A percentile compares a stretch with the other conserved stretches of the same genome.
Conservation (phyloP, 1,140 invertebrate species). For the Drosophila azteca region DNA sequence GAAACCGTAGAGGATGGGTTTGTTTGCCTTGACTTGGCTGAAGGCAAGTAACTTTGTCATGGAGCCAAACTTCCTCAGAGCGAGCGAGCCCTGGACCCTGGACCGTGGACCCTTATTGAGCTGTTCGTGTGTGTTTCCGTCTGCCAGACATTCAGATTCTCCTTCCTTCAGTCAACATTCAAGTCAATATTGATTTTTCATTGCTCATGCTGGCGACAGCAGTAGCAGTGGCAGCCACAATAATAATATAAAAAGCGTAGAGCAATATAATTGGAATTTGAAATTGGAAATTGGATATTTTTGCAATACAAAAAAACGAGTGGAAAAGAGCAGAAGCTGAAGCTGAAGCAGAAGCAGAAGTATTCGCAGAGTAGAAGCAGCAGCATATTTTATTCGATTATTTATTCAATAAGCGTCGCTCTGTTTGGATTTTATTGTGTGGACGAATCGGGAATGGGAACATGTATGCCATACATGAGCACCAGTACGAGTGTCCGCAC, state of each 20-base stretch:
- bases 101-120: constrained; percentile 49
- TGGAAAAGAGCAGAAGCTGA: constrained; percentile 35
- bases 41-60: constrained; percentile 34
- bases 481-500: constrained; percentile 51
- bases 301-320: constrained; percentile 57
- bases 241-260: constrained; percentile 79
- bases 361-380: constrained; percentile 36
- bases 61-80: constrained; percentile 31
- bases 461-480: constrained; percentile 69
- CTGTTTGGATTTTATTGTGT: constrained; percentile 77
- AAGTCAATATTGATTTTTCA: constrained; percentile 82
- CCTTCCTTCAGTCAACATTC: constrained; percentile 60
- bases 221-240: constrained; percentile 50
- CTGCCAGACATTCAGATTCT: constrained; percentile 51
- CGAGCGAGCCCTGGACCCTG: constrained; percentile 29
- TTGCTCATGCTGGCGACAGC: constrained; percentile 49
- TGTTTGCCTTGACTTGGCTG: constrained; percentile 21
- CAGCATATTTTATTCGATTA: constrained; percentile 75
- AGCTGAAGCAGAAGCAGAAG: constrained; percentile 42
- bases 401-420: constrained; percentile 79
- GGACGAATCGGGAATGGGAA: constrained; percentile 46
- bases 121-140: constrained; percentile 36
- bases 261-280: constrained; percentile 82
- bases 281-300: constrained; percentile 82
- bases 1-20: background rate